Evolutionary conservation across 2,888 invertebrate species (phyloP).

Genomic region (Eristalis arbustorum): DNA sequence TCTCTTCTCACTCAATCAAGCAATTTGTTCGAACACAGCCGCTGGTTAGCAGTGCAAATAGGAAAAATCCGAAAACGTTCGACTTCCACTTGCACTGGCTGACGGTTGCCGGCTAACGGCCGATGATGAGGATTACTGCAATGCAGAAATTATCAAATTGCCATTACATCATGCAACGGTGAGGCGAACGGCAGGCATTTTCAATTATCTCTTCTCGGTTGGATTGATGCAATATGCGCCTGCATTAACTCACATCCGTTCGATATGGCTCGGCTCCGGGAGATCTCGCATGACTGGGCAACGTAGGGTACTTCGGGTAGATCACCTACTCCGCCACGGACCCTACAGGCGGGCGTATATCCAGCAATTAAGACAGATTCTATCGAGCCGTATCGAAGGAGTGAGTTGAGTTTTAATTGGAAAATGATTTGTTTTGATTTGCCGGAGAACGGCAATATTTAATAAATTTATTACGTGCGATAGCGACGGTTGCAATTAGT

Average conservation of each 20-base stretch:
- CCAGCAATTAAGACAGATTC: background rate
- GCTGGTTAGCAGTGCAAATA: background rate
- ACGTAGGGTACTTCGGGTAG: background rate
- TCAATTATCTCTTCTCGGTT: conserved; percentile 3
- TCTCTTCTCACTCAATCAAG: background rate
- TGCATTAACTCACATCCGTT: background rate
- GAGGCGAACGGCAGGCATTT: background rate
- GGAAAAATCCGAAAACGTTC: background rate
- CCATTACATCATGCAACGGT: conserved; percentile 22
- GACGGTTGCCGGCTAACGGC: background rate
- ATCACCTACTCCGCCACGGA: background rate
- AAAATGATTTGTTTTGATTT: background rate
- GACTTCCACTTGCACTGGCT: background rate
- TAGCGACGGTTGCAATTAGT: background rate
- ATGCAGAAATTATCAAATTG: conserved; percentile 11
- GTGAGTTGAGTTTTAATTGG: background rate
- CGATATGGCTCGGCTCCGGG: background rate
- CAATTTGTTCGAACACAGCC: background rate
- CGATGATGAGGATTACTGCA: background rate
- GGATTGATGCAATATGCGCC: background rate
- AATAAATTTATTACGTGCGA: background rate
- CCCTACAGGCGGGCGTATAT: background rate
- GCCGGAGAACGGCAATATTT: background rate
- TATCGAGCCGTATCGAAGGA: background rate
- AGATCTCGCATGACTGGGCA: background rate